Evolutionary conservation across 37 sponge, comb jelly and placozoan species (phyloP).

Genomic region (Aphrocallistes beatrix): DNA sequence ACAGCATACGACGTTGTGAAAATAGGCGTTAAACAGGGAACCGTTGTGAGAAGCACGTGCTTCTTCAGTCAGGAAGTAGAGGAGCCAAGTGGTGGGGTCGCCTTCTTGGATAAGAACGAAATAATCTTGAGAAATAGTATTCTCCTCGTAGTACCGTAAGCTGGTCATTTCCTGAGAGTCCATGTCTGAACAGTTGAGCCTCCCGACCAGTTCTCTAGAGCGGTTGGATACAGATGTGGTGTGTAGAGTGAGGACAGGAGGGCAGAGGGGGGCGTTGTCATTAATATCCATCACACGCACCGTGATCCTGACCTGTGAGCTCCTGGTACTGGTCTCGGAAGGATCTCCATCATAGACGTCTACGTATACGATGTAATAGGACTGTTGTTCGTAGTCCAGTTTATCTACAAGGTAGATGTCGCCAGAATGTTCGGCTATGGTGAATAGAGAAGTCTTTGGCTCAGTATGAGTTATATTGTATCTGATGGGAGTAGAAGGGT

Average conservation of each 20-base stretch:
- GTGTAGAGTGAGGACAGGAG: not conserved
- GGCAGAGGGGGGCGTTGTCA: constrained; percentile 18
- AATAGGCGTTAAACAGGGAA: constrained; percentile 16
- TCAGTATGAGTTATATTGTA: not conserved
- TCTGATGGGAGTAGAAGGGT: not conserved
- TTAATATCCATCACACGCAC: constrained; percentile 11
- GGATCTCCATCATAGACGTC: not conserved
- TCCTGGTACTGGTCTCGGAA: not conserved
- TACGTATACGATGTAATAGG: not conserved
- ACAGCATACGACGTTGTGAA: constrained; percentile 8
- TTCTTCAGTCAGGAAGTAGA: not conserved
- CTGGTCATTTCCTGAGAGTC: not conserved
- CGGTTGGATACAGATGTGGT: not conserved
- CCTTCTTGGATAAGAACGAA: not conserved
- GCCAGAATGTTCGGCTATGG: not conserved
- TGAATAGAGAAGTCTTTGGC: not conserved
- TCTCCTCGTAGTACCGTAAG: not conserved
- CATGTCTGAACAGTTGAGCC: constrained; percentile 1
- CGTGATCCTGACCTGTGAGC: not conserved
- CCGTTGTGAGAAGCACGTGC: not conserved
- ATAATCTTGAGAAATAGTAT: not conserved
- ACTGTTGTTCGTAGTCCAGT: not conserved
- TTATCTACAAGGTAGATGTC: not conserved
- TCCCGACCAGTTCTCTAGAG: not conserved
- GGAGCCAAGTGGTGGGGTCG: not conserved